A percentile compares a stretch with the other conserved stretches of the same genome.
phyloP scores from a whole-genome alignment of 37 sponge, comb jelly and placozoan genomes.

The Geodia barretti region DNA sequence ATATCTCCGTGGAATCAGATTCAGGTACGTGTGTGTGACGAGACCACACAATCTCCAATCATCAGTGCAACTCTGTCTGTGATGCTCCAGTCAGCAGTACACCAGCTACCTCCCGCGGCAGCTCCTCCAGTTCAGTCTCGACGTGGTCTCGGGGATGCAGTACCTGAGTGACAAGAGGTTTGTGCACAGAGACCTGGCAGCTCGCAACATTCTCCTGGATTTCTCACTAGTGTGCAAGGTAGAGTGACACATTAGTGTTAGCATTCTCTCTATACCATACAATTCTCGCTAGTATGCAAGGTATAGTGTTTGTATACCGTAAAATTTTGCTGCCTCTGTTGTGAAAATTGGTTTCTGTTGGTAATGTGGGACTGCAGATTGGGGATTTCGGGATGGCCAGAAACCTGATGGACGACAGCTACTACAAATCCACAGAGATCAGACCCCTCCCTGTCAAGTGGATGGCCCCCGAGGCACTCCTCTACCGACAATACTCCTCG shows the following conservation, averaged over 20 bases:
- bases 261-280: no score
- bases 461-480: conserved; percentile 43
- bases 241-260: background rate
- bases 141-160: background rate
- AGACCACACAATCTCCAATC: no score
- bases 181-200: background rate
- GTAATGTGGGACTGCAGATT: conserved; percentile 1
- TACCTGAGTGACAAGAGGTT: background rate
- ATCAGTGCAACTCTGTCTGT: no score
- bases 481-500: conserved; percentile 49
- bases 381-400: conserved; percentile 32
- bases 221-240: background rate
- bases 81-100: background rate
- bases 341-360: no score
- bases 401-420: background rate
- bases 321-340: no score
- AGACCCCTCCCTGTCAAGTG: conserved; percentile 8
- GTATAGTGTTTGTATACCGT: no score
- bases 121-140: background rate
- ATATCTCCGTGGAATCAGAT: background rate
- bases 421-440: background rate
- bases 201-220: background rate
- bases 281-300: no score
- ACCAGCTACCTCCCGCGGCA: background rate
- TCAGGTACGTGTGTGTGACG: no score